Base-by-base conservation (phyloP, 2,797 vertebrate genomes). In the Crocodylus rhombifer region DNA sequence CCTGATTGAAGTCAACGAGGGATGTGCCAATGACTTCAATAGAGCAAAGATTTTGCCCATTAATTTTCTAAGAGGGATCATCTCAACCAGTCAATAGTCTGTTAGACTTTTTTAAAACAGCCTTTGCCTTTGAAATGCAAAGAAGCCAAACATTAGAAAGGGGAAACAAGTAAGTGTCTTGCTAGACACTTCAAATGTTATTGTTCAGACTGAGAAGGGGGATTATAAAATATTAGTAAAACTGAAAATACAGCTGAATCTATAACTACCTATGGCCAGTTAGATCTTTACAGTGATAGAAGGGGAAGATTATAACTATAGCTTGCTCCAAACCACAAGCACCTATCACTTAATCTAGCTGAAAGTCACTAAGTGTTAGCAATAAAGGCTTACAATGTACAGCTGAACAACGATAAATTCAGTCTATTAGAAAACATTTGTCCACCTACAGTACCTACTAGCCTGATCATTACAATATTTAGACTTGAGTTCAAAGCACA, bases 391-490 rank as follows among this genome's bases (percentile, higher is more conserved):
- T 42, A 67, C 62, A 61, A 6, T 63, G 80, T 84, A 65, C 18
- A 25, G 62, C 63, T 26, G 30, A 79, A 86, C 58, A 81, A 21
- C 0, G 4, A 36, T 73, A 90, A 36, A 62, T 85, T 78, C 80
- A 86, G 42, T 87, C 84, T 86, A 16, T 0, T 30, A 85, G 65
- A 84, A 18, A 4, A 77, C 33, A 33, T 89, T 87, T 87, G 75
- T 81, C 77, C 84, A 15, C 17, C 91, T 85, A 91, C 74, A 67
- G 42, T 89, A 94, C 86, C 95, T 95, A 93, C 91, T 92, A 74
- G 88, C 95, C 67, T 96, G 95, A 94, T 90, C 73, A 80, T 95
- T 86, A 93, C 88, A 93, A 90, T 95, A 92, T 96, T 96, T 93
- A 94, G 89, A 86, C 92, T 95, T 94, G 91, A 96, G 88, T 92